phyloP scores from a whole-genome alignment of 2,113 vertebrate genomes.

The Cephalopterus ornatus region DNA sequence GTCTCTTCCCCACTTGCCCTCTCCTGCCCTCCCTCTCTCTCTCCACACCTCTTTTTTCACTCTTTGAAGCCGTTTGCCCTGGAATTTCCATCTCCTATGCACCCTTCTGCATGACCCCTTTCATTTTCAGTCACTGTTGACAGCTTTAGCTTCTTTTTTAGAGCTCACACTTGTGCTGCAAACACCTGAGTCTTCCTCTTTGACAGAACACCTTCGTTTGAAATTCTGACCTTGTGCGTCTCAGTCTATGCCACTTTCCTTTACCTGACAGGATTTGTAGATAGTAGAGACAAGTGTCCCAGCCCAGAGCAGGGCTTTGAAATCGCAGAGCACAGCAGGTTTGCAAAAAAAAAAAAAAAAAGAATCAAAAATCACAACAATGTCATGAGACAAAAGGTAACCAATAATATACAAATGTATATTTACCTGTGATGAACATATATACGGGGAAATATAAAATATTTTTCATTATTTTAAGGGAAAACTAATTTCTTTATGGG shows the following conservation, averaged over 20 bases:
- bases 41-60: not conserved
- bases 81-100: not conserved
- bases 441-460: too few species aligned
- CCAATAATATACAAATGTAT: not conserved
- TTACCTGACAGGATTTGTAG: not conserved
- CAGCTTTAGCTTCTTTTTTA: not conserved
- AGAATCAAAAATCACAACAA: rapidly evolving
- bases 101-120: rapidly evolving
- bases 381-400: not conserved
- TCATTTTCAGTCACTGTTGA: not conserved
- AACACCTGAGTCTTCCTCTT: not conserved
- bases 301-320: not conserved
- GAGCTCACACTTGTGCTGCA: not conserved
- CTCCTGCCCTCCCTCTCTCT: not conserved
- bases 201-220: not conserved
- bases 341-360: not conserved
- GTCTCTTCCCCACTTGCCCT: not conserved
- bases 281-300: not conserved
- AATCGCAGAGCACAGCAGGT: not conserved
- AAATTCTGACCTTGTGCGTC: not conserved
- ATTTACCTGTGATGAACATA: not conserved
- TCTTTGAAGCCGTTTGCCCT: not conserved
- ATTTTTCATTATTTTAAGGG: not conserved
- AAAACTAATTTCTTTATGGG: not conserved
- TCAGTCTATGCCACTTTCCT: not conserved